These are phyloP conservation scores for Euwallacea fornicatus DNA, from an alignment of 1,140 invertebrate species.

Conservation along the genomic window DNA sequence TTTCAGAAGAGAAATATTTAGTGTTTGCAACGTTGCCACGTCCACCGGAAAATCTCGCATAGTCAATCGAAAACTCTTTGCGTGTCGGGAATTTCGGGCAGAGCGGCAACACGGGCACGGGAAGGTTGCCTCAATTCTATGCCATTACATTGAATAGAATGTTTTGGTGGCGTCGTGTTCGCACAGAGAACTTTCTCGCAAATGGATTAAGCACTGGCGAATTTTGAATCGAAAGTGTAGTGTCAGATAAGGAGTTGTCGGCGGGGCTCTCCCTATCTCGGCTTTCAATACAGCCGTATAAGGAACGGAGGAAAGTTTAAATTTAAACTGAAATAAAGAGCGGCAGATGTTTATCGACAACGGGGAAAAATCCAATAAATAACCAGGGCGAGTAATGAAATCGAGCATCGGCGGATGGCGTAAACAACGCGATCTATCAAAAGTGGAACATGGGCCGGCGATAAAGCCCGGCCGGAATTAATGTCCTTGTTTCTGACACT, in stretches of 20 bases:
- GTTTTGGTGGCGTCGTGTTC: conserved; percentile 22
- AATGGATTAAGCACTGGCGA: conserved; percentile 31
- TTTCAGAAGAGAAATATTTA: conserved; percentile 4
- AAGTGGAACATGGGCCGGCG: conserved; percentile 26
- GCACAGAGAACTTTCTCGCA: conserved; percentile 19
- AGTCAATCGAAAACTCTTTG: neutral
- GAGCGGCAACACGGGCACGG: neutral
- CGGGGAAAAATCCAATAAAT: conserved; percentile 23
- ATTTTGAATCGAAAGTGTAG: conserved; percentile 11
- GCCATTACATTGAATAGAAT: conserved; percentile 21
- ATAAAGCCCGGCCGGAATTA: conserved; percentile 30
- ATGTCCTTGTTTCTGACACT: conserved; percentile 33
- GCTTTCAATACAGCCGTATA: neutral
- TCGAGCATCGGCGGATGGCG: conserved; percentile 22
- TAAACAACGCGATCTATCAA: conserved; percentile 34
- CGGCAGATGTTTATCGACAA: conserved; percentile 8
- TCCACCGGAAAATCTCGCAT: neutral
- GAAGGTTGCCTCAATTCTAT: conserved; percentile 17
- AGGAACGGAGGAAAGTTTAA: neutral
- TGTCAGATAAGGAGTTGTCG: conserved; percentile 14
- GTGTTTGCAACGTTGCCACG: neutral
- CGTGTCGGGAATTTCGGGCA: neutral
- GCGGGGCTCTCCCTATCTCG: conserved; percentile 10
- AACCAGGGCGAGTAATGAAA: conserved; percentile 28
- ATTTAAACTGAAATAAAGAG: conserved; percentile 2